Evolutionary conservation across 1,140 invertebrate species (phyloP).

Genomic region (Heliconius melpomene): DNA sequence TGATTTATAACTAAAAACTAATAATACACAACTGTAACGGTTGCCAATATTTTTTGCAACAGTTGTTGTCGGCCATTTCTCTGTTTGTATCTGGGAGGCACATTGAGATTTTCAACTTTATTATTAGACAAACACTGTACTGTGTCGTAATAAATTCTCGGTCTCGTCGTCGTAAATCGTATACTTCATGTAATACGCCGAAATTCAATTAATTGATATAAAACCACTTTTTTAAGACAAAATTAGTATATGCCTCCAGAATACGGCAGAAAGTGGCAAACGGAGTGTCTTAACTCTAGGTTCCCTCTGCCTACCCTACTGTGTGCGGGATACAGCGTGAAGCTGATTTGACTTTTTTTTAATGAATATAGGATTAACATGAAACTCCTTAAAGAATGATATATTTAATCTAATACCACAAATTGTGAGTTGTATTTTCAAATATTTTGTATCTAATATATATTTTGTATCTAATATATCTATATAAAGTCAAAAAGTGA

Average conservation of each 20-base stretch:
- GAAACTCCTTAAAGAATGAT: background rate
- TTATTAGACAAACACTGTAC: constrained; percentile 39
- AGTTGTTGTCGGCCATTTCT: constrained; percentile 20
- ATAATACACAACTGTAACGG: background rate
- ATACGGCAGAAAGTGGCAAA: too few species aligned
- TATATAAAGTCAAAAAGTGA: constrained; percentile 8
- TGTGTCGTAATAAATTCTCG: constrained; percentile 27
- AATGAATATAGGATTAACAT: background rate
- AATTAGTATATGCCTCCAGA: too few species aligned
- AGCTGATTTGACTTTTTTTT: too few species aligned
- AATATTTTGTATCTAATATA: background rate
- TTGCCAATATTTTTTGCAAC: constrained; percentile 22
- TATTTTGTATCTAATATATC: background rate
- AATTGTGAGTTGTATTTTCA: background rate
- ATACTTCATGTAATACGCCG: constrained; percentile 12
- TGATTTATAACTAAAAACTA: constrained; percentile 9
- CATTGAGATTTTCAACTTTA: constrained; percentile 31
- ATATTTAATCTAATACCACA: background rate
- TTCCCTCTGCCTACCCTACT: too few species aligned
- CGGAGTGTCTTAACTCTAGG: too few species aligned
- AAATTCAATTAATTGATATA: constrained; percentile 2
- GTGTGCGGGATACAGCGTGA: too few species aligned
- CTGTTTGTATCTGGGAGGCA: constrained; percentile 26
- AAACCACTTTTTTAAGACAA: too few species aligned
- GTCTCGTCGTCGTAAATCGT: constrained; percentile 19